Evolutionary conservation across 2,113 vertebrate species (phyloP), one percentile per base, ranked within the genome.

Genomic region (Daubentonia madagascariensis): DNA sequence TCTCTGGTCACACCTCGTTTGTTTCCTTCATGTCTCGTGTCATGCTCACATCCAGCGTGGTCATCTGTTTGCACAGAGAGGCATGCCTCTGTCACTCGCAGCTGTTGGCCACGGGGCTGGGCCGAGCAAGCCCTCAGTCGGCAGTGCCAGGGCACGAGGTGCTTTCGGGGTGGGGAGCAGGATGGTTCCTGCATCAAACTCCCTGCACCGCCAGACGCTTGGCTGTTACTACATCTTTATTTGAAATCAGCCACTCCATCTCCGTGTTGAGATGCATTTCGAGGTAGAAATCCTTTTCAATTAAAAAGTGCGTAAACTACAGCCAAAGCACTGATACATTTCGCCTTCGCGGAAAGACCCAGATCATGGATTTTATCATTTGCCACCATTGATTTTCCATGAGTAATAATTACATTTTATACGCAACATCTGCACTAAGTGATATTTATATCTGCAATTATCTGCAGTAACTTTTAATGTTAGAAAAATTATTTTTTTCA

Each of bases 321-420:
- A 70, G 86, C 43, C 91, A 94, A 48, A 54, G 48, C 4, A 3
- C 0, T 45, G 8, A 92, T 91, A 37, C 10, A 37, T 63, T 57
- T 94, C 30, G 70, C 67, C 68, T 97, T 63, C 30, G 73, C 68
- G 88, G 85, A 97, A 97, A 97, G 78, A 32, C 75, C 83, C 79
- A 90, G 70, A 85, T 86, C 86, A 85, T 75, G 89, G 86, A 95
- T 97, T 93, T 98, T 96, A 54, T 93, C 12, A 96, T 98, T 96
- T 93, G 40, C 63, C 76, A 50, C 50, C 59, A 88, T 97, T 95
- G 72, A 94, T 92, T 97, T 72, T 92, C 70, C 85, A 45, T 65
- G 95, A 97, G 75, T 84, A 96, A 96, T 97, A 97, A 97, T 72
- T 97, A 25, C 14, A 73, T 97, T 83, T 95, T 80, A 59, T 95